phyloP scores from a whole-genome alignment of 2,113 vertebrate species.

The Ochotona princeps region DNA sequence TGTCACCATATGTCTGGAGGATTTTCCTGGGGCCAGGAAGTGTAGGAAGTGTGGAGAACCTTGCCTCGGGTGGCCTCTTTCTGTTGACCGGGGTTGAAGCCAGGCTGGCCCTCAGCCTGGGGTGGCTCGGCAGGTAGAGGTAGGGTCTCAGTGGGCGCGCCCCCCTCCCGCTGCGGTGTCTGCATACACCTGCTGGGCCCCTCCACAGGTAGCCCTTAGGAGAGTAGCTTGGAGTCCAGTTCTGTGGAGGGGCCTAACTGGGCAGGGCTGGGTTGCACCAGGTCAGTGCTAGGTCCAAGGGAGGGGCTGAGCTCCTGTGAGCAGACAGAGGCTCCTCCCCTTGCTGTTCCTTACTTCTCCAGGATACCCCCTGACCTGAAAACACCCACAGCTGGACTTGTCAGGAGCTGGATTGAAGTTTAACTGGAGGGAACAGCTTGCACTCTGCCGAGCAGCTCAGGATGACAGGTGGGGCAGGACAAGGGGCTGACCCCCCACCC shows the following conservation, averaged over 20 bases:
- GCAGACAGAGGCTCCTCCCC: neutral
- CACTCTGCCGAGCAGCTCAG: slow-evolving; percentile 42
- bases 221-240: too few relatives aligned
- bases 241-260: neutral
- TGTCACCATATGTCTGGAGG: neutral
- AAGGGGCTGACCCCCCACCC: neutral
- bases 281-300: too few relatives aligned
- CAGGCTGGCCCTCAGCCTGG: neutral
- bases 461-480: neutral
- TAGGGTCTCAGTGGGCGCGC: neutral
- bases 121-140: neutral
- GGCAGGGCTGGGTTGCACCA: neutral
- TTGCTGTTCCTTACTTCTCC: neutral
- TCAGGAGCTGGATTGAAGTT: slow-evolving; percentile 70
- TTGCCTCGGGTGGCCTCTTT: neutral
- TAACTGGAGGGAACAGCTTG: slow-evolving; percentile 72
- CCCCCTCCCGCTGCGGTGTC: too few relatives aligned
- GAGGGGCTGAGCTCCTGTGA: too few relatives aligned
- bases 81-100: neutral
- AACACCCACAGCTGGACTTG: slow-evolving; percentile 20
- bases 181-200: neutral
- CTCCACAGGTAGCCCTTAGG: neutral
- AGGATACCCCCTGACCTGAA: slow-evolving; percentile 53
- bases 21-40: neutral
- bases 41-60: neutral